A percentile compares a stretch with the other conserved stretches of the same genome.
These are phyloP conservation scores for Ahaetulla prasina DNA, from an alignment of 2,113 vertebrate species.

Conservation along the genomic window DNA sequence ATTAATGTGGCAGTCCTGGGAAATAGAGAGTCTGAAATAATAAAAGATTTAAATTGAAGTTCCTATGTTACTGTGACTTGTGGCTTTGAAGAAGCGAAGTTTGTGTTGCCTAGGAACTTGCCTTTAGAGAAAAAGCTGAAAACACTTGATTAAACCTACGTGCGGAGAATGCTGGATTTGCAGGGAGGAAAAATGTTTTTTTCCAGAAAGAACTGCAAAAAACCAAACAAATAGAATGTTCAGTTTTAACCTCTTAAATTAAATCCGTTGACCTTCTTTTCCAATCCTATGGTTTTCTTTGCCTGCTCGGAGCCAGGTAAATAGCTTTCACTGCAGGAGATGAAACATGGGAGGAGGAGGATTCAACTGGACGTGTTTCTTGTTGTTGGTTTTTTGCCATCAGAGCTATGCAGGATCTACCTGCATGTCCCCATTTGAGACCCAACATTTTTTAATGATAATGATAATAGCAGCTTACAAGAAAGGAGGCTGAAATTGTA, in stretches of 20 bases:
- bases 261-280: not conserved
- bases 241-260: not conserved
- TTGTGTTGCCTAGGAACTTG: not conserved
- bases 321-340: not conserved
- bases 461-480: not conserved
- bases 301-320: not conserved
- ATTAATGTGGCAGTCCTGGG: not conserved
- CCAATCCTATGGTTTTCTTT: not conserved
- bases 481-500: not conserved
- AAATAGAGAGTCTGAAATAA: not conserved
- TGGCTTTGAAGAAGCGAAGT: not conserved
- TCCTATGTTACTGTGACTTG: not conserved
- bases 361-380: not conserved
- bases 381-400: not conserved
- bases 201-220: not conserved
- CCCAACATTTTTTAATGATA: not conserved
- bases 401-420: no score
- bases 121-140: constrained; percentile 15
- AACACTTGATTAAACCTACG: not conserved
- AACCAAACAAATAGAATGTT: not conserved
- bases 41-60: not conserved
- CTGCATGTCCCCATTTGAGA: not conserved
- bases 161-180: not conserved
- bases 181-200: not conserved
- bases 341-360: not conserved